phyloP scores from a whole-genome alignment of 2,113 vertebrate species.

The Bufo bufo region DNA sequence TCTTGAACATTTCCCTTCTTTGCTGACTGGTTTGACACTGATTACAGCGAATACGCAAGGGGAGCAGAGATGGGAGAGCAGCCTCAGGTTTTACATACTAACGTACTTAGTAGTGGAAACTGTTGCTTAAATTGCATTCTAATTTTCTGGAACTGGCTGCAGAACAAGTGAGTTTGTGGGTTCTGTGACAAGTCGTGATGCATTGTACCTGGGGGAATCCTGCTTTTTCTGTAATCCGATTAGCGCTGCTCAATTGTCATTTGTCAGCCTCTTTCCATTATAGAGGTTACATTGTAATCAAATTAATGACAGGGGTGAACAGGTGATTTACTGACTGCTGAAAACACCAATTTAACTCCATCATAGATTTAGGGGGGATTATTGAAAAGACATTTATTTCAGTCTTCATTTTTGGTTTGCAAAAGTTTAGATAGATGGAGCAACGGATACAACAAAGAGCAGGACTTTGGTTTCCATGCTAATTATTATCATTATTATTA shows the following conservation, averaged over 20 bases:
- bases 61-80: background rate
- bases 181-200: constrained; percentile 55
- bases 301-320: constrained; percentile 34
- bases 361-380: background rate
- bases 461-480: background rate
- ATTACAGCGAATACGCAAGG: constrained; percentile 6
- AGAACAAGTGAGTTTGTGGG: constrained; percentile 46
- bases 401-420: background rate
- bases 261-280: constrained; percentile 49
- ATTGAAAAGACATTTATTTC: background rate
- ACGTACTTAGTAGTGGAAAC: constrained; percentile 54
- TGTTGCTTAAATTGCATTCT: constrained; percentile 43
- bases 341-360: constrained; percentile 49
- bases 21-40: background rate
- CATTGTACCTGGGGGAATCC: constrained; percentile 56
- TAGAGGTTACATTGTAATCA: constrained; percentile 48
- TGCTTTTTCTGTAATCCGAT: constrained; percentile 50
- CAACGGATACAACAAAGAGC: background rate
- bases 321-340: constrained; percentile 54
- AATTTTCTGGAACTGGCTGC: constrained; percentile 47
- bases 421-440: background rate
- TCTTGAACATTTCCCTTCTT: background rate
- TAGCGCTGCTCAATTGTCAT: constrained; percentile 55
- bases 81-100: constrained; percentile 36
- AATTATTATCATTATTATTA: background rate